Evolutionary conservation across 1,140 invertebrate genomes (phyloP).

Genomic region (Drosophila parvula): DNA sequence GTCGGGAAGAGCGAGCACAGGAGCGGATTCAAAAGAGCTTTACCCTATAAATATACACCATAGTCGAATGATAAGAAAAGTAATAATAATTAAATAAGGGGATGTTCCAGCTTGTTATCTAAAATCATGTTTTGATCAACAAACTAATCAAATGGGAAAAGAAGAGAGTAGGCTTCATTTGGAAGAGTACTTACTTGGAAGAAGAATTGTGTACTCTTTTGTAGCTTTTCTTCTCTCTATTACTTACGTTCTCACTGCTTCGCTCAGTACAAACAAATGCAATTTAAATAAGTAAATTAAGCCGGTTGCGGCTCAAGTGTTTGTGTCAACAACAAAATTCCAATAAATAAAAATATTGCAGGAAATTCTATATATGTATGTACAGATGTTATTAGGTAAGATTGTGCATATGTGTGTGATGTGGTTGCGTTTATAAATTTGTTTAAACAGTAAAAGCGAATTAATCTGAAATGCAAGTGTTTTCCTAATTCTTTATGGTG

Average conservation of each 20-base stretch:
- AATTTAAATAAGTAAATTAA: slow-evolving; percentile 16
- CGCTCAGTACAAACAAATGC: not conserved
- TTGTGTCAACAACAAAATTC: slow-evolving; percentile 4
- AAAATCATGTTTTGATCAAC: not conserved
- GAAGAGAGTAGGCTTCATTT: not conserved
- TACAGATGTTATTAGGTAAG: not conserved
- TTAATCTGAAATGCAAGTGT: not conserved
- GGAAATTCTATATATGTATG: not conserved
- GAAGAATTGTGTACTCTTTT: not conserved
- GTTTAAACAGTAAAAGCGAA: not conserved
- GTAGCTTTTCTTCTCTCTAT: not conserved
- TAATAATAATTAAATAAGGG: not conserved
- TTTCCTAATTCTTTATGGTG: not conserved
- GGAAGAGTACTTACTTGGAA: not conserved
- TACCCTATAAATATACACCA: no score
- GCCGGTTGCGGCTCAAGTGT: not conserved
- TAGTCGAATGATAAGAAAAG: not conserved
- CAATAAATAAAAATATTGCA: slow-evolving; percentile 9
- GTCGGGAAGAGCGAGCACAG: slow-evolving; percentile 1
- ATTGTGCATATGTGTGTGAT: not conserved
- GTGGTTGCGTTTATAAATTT: not conserved
- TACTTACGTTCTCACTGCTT: not conserved
- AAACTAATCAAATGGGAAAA: not conserved
- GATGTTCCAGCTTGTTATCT: not conserved
- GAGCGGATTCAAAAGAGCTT: not conserved